Conservation (phyloP, 2,113 vertebrate genomes). For the Stictonetta naevosa region DNA sequence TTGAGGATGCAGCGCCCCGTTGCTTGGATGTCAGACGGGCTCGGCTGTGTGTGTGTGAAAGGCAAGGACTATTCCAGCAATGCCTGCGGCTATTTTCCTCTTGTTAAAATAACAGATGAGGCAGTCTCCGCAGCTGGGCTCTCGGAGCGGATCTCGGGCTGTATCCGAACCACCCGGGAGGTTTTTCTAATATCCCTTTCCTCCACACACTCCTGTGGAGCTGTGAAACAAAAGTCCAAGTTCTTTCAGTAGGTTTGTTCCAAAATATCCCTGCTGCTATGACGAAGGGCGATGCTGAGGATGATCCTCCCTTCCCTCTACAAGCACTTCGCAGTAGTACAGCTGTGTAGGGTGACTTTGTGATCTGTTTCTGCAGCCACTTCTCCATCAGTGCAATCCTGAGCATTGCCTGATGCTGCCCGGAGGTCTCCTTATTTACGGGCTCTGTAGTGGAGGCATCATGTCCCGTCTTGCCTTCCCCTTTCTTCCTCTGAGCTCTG, state of each 20-base stretch:
- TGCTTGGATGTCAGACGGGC: background rate
- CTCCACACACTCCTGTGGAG: fast-evolving
- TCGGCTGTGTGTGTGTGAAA: fast-evolving
- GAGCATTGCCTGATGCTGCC: fast-evolving
- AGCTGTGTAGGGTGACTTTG: fast-evolving
- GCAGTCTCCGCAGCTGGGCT: background rate
- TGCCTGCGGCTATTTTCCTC: background rate
- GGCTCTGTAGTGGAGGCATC: background rate
- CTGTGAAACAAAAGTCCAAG: fast-evolving
- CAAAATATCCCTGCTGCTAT: fast-evolving
- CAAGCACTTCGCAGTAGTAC: fast-evolving
- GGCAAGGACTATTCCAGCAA: background rate
- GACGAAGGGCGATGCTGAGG: fast-evolving
- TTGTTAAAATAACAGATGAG: background rate
- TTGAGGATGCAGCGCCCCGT: fast-evolving
- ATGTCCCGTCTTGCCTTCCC: fast-evolving
- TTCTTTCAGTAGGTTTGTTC: fast-evolving
- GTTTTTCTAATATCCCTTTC: fast-evolving
- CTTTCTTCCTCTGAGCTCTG: fast-evolving
- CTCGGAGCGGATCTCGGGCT: fast-evolving
- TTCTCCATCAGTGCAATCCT: background rate
- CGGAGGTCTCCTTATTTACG: fast-evolving
- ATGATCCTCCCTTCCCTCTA: background rate
- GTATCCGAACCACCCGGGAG: fast-evolving
- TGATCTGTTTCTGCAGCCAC: background rate